Conservation (phyloP, 2,888 invertebrate genomes). For the Sisyra terminalis region DNA sequence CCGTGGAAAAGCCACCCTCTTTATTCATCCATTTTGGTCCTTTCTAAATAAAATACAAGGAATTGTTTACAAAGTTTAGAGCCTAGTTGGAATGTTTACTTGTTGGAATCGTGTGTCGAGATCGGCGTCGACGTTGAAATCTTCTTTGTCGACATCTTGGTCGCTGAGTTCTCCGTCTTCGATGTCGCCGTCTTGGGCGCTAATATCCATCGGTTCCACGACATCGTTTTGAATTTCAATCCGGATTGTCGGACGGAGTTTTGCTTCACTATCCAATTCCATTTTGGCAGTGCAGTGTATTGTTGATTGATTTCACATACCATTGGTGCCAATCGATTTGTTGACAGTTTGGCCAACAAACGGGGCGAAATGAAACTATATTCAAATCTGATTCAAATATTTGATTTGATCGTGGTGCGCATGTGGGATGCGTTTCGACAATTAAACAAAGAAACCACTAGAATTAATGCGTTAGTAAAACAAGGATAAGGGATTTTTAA, state of each 20-base stretch:
- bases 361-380: too few relatives aligned
- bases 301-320: too few relatives aligned
- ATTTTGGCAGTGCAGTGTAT: conserved; percentile 4
- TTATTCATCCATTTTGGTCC: conserved; percentile 19
- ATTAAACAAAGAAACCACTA: too few relatives aligned
- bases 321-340: too few relatives aligned
- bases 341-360: too few relatives aligned
- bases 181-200: conserved; percentile 19
- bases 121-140: neutral
- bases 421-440: too few relatives aligned
- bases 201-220: conserved; percentile 31
- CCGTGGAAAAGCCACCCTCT: conserved; percentile 27
- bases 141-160: conserved; percentile 15
- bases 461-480: too few relatives aligned
- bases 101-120: neutral
- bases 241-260: conserved; percentile 25
- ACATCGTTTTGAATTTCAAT: conserved; percentile 29
- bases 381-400: too few relatives aligned
- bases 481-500: too few relatives aligned
- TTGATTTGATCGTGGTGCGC: too few relatives aligned
- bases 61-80: too few relatives aligned
- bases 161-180: conserved; percentile 29
- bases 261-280: conserved; percentile 9
- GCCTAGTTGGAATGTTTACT: conserved; percentile 4
- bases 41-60: conserved; percentile 1